These are phyloP conservation scores for Psilopogon haemacephalus DNA, from an alignment of 2,113 vertebrate genomes.

Conservation along the genomic window DNA sequence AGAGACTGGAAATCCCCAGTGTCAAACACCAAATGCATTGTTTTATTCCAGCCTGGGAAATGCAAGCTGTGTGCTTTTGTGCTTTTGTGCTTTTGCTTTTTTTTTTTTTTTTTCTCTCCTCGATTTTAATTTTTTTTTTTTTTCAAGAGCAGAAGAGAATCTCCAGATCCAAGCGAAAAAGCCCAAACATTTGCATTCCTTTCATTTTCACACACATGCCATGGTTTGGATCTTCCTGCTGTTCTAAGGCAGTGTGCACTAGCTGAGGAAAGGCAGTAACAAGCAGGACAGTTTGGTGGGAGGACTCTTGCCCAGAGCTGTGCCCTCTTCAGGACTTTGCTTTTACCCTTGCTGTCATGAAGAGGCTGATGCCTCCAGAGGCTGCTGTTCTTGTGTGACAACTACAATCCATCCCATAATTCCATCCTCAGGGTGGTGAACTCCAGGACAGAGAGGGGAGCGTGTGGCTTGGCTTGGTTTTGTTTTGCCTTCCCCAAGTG, in stretches of 20 bases:
- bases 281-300: not conserved
- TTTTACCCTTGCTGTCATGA: not conserved
- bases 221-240: not conserved
- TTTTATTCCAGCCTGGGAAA: not conserved
- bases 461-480: not conserved
- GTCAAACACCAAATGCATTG: not conserved
- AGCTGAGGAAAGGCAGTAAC: not conserved
- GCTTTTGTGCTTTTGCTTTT: too few relatives aligned
- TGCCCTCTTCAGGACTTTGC: not conserved
- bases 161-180: not conserved
- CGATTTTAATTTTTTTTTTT: not conserved
- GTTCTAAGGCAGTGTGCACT: not conserved
- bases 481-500: not conserved
- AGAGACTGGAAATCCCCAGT: not conserved
- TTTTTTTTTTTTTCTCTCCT: not conserved
- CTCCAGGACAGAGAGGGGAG: not conserved
- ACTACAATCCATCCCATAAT: not conserved
- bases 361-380: not conserved
- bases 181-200: not conserved
- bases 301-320: not conserved
- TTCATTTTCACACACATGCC: conserved; percentile 19
- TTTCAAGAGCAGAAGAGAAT: not conserved
- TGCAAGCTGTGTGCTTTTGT: not conserved
- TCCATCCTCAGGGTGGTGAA: not conserved
- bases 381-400: not conserved